These are phyloP conservation scores for Hyalella azteca DNA, from an alignment of 2,888 invertebrate genomes.

Conservation along the genomic window DNA sequence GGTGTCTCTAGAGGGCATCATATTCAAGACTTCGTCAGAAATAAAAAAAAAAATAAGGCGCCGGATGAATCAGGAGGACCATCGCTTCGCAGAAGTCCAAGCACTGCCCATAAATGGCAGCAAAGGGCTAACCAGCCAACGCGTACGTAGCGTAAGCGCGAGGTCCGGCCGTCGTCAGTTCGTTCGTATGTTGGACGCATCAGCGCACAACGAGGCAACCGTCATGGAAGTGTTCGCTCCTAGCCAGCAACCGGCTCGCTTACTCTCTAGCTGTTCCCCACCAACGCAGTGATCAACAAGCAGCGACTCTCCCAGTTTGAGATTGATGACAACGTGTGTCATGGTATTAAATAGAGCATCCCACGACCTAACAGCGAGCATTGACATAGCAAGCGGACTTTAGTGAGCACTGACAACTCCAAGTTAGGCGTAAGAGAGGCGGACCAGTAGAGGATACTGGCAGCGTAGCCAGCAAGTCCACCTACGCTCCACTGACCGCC, in stretches of 20 bases:
- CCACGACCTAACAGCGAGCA: neutral
- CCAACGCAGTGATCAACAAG: neutral
- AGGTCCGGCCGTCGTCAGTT: slow-evolving; percentile 1
- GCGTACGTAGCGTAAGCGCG: slow-evolving; percentile 12
- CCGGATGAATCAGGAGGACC: slow-evolving; percentile 29
- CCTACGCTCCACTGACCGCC: slow-evolving; percentile 34
- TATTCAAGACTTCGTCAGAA: neutral
- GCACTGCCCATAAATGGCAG: slow-evolving; percentile 29
- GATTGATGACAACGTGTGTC: too few relatives aligned
- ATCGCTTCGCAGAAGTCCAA: neutral
- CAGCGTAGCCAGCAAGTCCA: slow-evolving; percentile 21
- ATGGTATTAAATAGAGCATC: neutral
- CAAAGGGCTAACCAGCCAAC: slow-evolving; percentile 6
- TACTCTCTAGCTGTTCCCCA: neutral
- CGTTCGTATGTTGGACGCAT: slow-evolving; percentile 33
- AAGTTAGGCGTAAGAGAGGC: slow-evolving; percentile 23
- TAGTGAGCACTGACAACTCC: neutral
- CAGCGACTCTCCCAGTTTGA: neutral
- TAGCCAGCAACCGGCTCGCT: neutral
- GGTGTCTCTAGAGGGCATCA: neutral
- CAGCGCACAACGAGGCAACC: slow-evolving; percentile 20
- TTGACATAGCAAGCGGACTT: neutral
- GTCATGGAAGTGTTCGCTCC: slow-evolving; percentile 6
- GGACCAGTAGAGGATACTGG: slow-evolving; percentile 28
- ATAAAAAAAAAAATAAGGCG: neutral